phyloP scores from a whole-genome alignment of 37 sponge, comb jelly and placozoan species.

The Halisarca cf. caerulea region DNA sequence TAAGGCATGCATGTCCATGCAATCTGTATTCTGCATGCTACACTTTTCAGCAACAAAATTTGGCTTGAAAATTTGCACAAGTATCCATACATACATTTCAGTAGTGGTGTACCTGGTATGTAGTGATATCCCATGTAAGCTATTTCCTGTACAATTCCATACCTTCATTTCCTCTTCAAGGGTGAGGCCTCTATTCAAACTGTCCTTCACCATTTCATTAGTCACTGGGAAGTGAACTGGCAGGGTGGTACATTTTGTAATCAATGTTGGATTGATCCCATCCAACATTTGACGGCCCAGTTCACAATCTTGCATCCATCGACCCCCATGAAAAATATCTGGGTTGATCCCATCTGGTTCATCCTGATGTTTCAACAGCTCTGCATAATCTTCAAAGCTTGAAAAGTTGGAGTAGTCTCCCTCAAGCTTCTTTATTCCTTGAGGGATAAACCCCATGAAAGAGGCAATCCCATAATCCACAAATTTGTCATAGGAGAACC shows the following conservation, averaged over 20 bases:
- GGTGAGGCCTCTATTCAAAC: conserved; percentile 31
- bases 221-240: conserved; percentile 70
- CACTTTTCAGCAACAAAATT: no score
- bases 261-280: conserved; percentile 64
- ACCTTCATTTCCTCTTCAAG: conserved; percentile 68
- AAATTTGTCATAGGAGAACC: conserved; percentile 45
- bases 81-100: no score
- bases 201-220: conserved; percentile 47
- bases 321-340: background rate
- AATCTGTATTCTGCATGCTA: no score
- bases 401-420: no score
- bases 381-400: no score
- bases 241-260: conserved; percentile 34
- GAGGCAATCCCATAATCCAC: conserved; percentile 16
- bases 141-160: no score
- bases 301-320: conserved; percentile 70
- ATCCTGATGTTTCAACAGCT: background rate
- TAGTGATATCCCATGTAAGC: no score
- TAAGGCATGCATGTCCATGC: no score
- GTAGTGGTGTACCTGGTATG: no score
- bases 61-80: no score
- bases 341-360: background rate
- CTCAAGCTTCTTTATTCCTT: no score
- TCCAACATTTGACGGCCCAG: conserved; percentile 74
- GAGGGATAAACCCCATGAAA: background rate